Evolutionary conservation across 2,797 vertebrate species (phyloP), one percentile per base, ranked within the genome.

Genomic region (Geotrypetes seraphini): DNA sequence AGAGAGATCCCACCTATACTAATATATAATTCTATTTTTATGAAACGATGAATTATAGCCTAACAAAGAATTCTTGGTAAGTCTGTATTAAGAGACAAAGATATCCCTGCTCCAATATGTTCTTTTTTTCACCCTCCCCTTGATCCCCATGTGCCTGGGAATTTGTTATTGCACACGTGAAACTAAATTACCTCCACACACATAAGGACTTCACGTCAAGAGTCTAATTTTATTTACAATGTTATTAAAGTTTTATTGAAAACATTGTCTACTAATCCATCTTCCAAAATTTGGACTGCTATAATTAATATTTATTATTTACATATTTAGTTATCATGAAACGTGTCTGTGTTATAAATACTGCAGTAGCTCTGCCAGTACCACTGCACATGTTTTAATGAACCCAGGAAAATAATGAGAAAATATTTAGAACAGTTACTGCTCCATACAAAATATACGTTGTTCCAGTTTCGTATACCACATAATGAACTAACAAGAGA

Each of bases 241-340:
- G 54, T 69, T 65, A 70, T 78, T 73, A 79, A 57, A 70, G 64
- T 74, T 69, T 63, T 76, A 71, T 57, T 69, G 57, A 62, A 75
- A 69, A 47, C 1, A 6, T 46, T 19, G 12, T 63, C 57, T 66
- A 63, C 65, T 66, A 66, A 71, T 64, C 50, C 25, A 45, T 60
- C 70, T 73, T 45, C 44, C 1, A 3, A 47, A 61, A 71, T 71
- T 60, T 50, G 62, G 50, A 66, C 69, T 45, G 33, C 57, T 53
- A 61, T 22, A 56, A 67, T 72, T 63, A 73, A 65, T 79, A 79
- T 78, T 75, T 71, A 68, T 73, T 77, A 73, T 79, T 81, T 80
- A 82, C 53, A 58, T 76, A 73, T 74, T 81, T 79, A 80, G 83
- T 75, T 76, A 33, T 53, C 43, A 60, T 71, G 76, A 81, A 79